These are phyloP conservation scores for Mesitornis unicolor DNA, from an alignment of 2,113 vertebrate genomes.

Conservation along the genomic window DNA sequence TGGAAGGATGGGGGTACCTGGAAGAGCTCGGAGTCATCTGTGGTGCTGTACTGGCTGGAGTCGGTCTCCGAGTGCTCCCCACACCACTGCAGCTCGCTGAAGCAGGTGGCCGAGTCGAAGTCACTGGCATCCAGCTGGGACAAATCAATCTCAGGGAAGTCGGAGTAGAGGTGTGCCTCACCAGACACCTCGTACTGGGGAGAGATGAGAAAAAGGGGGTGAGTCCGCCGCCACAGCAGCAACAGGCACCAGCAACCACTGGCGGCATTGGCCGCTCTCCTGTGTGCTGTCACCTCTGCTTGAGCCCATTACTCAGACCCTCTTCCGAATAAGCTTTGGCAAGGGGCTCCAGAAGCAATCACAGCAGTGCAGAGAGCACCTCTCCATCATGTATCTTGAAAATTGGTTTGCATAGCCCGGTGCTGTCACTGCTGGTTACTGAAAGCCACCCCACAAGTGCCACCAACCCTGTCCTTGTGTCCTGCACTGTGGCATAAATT, in stretches of 20 bases:
- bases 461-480: rapidly evolving
- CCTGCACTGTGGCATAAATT: not conserved
- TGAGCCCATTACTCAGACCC: not conserved
- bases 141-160: constrained; percentile 95
- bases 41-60: constrained; percentile 87
- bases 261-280: rapidly evolving
- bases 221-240: not conserved
- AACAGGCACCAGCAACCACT: not conserved
- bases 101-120: constrained; percentile 91
- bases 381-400: not conserved
- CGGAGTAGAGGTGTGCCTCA: constrained; percentile 90
- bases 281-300: rapidly evolving
- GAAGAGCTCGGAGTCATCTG: constrained; percentile 87
- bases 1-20: constrained; percentile 76
- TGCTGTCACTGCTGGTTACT: not conserved
- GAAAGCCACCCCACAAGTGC: not conserved
- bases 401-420: rapidly evolving
- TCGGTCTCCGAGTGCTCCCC: constrained; percentile 81
- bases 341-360: not conserved
- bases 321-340: not conserved
- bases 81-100: constrained; percentile 92
- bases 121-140: constrained; percentile 93
- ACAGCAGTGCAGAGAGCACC: not conserved
- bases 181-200: constrained; percentile 84
- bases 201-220: constrained; percentile 19